Evolutionary conservation across 1,140 invertebrate genomes (phyloP).

Genomic region (Rhopalosiphum maidis): DNA sequence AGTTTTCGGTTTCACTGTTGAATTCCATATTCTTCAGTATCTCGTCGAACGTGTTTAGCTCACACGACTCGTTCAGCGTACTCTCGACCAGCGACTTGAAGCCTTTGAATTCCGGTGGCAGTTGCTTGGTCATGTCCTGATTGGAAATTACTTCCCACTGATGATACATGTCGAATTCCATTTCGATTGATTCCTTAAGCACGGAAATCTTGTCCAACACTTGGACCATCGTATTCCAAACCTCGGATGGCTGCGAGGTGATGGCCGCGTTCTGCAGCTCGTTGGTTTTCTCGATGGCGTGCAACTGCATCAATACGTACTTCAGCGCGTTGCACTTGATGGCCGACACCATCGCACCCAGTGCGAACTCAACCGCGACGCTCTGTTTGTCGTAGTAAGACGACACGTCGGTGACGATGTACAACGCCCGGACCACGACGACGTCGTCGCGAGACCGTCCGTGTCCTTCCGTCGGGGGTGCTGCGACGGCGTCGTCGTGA

Average conservation of each 20-base stretch:
- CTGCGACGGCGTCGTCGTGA: neutral
- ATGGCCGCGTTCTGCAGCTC: neutral
- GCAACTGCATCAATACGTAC: neutral
- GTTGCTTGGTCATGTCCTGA: no score
- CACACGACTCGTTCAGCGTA: neutral
- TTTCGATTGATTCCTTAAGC: neutral
- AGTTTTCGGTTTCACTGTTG: neutral
- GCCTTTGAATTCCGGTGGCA: neutral
- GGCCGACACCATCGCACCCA: neutral
- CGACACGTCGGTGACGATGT: neutral
- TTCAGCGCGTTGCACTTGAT: neutral
- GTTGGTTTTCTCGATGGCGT: neutral
- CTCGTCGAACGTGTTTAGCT: neutral
- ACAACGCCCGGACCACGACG: neutral
- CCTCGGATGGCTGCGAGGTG: neutral
- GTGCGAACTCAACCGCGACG: neutral
- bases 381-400: neutral
- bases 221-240: neutral
- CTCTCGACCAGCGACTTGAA: neutral
- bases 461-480: neutral
- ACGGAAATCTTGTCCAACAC: neutral
- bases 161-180: neutral
- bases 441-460: no score
- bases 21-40: neutral
- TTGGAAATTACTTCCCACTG: no score